Evolutionary conservation across 2,797 vertebrate species (phyloP).

Genomic region (Melanotaenia boesemani): DNA sequence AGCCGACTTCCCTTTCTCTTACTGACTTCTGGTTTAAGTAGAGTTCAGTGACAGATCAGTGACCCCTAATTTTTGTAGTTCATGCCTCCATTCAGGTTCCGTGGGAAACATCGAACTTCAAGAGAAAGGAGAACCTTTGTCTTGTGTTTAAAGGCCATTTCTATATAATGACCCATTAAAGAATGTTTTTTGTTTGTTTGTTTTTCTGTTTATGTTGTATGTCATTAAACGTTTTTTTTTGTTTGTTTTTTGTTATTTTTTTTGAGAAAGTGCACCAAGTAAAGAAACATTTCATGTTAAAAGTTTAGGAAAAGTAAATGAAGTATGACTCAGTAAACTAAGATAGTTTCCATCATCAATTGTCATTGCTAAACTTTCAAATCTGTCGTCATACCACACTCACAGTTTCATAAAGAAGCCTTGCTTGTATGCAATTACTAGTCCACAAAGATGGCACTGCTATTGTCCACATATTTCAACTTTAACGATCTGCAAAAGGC

Average conservation of each 20-base stretch:
- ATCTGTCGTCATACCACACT: neutral
- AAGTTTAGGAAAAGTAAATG: too few relatives aligned
- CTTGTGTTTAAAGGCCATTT: neutral
- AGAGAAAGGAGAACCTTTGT: neutral
- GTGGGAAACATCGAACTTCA: constrained; percentile 23
- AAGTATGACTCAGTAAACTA: too few relatives aligned
- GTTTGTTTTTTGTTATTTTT: too few relatives aligned
- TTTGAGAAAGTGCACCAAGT: too few relatives aligned
- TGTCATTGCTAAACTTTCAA: neutral
- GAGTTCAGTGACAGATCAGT: constrained; percentile 51
- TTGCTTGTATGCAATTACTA: constrained; percentile 11
- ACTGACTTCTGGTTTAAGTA: constrained; percentile 35
- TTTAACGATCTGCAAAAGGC: constrained; percentile 67
- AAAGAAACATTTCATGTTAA: too few relatives aligned
- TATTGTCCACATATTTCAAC: constrained; percentile 59
- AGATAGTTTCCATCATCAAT: neutral
- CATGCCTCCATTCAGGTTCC: constrained; percentile 12
- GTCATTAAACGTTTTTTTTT: neutral
- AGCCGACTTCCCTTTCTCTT: constrained; percentile 1
- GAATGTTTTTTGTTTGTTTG: neutral
- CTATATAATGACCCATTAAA: neutral
- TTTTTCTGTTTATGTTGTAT: neutral
- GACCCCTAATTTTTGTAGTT: constrained; percentile 30
- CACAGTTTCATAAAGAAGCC: neutral
- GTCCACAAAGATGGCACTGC: constrained; percentile 21